Evolutionary conservation across 2,888 invertebrate species (phyloP), one percentile per base, ranked within the genome.

Genomic region (Scaptomyza reducta): DNA sequence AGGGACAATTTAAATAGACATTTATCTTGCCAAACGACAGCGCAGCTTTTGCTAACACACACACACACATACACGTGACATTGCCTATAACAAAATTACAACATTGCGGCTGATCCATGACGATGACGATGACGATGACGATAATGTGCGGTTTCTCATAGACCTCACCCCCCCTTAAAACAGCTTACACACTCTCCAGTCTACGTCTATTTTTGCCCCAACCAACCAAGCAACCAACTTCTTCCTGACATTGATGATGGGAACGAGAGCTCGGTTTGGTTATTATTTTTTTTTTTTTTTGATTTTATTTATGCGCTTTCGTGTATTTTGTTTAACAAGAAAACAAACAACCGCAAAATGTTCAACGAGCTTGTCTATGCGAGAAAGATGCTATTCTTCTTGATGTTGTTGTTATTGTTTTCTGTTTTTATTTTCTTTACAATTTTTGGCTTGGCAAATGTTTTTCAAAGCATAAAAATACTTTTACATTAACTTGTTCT

Each of bases 391-490:
- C 14, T 56, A 47, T 46, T 49, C 67, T 33, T 49, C 41, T 14
- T 18, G 18, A 3, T 63, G 18, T 67, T 72, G 16, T 55, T 70
- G 65, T 72, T 76, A 65, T 58, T 67, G 65, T 71, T 61, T 69
- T 66, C 59, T 75, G 63, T 75, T 83, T 77, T 86, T 80, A 76
- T 80, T 88, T 83, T 86, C 80, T 86, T 87, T 79, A 79, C 72
- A 85, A 85, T 78, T 88, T 86, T 86, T 79, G 73, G 78, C 80
- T 70, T 70, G 77, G 70, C 80, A 77, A 83, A 86, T 86, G 84
- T 87, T 87, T 87, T 88, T 77, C 72, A 86, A 84, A 86, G 88
- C 88, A 88, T 85, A 86, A 80, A 88, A 85, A 88, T 85, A 88
- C 87, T 85, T 86, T 86, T 83, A 83, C 87, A 85, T 85, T 85